Evolutionary conservation across 92 coral and sea anemone species (phyloP).

Genomic region (Epizoanthus rinbou): DNA sequence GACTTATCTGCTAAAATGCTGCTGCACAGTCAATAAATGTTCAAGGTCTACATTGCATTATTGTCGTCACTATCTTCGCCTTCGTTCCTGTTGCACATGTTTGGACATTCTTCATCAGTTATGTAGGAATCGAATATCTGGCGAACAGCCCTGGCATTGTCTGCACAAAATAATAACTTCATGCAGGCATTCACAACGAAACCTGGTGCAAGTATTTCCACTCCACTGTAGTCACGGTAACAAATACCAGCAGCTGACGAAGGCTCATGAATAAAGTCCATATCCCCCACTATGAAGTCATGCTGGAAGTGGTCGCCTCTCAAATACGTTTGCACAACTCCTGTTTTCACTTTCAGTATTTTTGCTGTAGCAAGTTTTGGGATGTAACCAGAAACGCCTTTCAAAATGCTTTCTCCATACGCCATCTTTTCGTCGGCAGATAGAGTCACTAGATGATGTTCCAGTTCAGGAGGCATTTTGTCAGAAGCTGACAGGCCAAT

Average conservation of each 20-base stretch:
- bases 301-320: constrained; percentile 23
- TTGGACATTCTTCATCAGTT: no score
- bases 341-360: constrained; percentile 54
- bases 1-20: no score
- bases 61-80: no score
- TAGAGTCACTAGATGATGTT: constrained; percentile 5
- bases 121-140: background rate
- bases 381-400: constrained; percentile 60
- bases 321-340: constrained; percentile 56
- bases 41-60: no score
- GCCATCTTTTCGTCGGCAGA: constrained; percentile 46
- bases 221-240: constrained; percentile 65
- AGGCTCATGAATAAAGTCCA: constrained; percentile 56
- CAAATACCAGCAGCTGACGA: constrained; percentile 34
- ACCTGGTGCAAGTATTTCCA: constrained; percentile 57
- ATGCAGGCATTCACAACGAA: constrained; percentile 72
- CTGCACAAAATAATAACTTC: constrained; percentile 61
- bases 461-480: constrained; percentile 44
- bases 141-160: constrained; percentile 56
- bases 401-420: constrained; percentile 57
- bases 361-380: constrained; percentile 59
- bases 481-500: constrained; percentile 49
- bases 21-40: no score
- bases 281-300: constrained; percentile 45
- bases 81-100: no score